Base-by-base conservation (phyloP, 2,113 vertebrate species). In the Polypterus senegalus region DNA sequence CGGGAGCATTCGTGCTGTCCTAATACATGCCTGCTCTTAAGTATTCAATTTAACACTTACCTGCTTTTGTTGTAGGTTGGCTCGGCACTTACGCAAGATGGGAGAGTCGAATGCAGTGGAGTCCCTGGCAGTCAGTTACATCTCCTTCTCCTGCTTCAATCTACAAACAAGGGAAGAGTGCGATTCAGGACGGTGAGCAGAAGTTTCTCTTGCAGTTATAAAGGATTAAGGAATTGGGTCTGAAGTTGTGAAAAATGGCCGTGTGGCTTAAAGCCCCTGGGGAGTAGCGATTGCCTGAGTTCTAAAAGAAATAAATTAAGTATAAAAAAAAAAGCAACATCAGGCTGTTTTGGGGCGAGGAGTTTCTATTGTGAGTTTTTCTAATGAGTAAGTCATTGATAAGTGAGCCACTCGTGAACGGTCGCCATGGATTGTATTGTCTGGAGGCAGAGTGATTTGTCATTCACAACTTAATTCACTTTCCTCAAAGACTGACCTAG, bases 1-100 rank as follows among this genome's bases (percentile, higher is more conserved):
- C 7, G 7, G 0, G 10, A 5, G 48, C 5, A 9, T 6, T 3
- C 9, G 3, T 46, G 1, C 1, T 58, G 7, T 60, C 27, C 62
- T 62, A 9, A n/a, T 7, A 8, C 43, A 56, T 60, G 47, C 11
- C 2, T 11, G 43, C 8, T 63, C n/a, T 48, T 3, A 0, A 0
- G 1, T n/a, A 7, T 8, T 4, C 3, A 49, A 54, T 9, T 8
- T 43, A 70, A 9, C 47, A n/a, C 6, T 11, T 7, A 1, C 3
- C 43, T 78, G 69, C 57, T 66, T 73, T 10, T 71, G 64, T 58
- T 46, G 7, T 70, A 86, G 80, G 43, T 66, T 92, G 73, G 76
- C 68, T 0, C 69, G 56, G 48, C 78, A 73, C 71, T 70, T 88
- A 65, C 72, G 6, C 3, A 73, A 63, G 53, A 58, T 3, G 0